phyloP scores from a whole-genome alignment of 2,113 vertebrate genomes.

The Oncorhynchus gorbuscha region DNA sequence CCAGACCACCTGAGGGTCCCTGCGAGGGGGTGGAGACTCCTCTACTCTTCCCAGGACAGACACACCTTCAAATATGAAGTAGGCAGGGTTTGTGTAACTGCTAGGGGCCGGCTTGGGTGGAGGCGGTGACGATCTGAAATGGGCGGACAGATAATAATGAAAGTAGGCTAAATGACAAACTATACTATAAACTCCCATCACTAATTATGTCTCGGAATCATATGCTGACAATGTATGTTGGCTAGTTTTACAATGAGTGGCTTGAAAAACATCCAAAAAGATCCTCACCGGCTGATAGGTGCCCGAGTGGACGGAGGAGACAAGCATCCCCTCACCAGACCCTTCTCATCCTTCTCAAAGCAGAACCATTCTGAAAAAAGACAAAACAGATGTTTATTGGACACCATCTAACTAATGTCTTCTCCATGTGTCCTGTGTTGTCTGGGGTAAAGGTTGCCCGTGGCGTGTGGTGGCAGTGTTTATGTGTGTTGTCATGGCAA shows the following conservation, averaged over 20 bases:
- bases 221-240: too few species aligned
- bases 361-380: conserved; percentile 79
- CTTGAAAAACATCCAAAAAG: conserved; percentile 8
- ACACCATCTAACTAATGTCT: not conserved
- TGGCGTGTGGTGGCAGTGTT: conserved; percentile 10
- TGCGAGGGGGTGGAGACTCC: conserved; percentile 44
- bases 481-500: conserved; percentile 31
- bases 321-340: conserved; percentile 30
- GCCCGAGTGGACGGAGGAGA: conserved; percentile 47
- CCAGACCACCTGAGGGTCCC: conserved; percentile 66
- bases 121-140: conserved; percentile 62
- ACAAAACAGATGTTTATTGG: conserved; percentile 4
- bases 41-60: conserved; percentile 50
- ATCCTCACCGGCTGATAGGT: conserved; percentile 63
- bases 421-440: conserved; percentile 17
- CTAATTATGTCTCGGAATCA: too few species aligned
- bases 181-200: not conserved
- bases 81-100: conserved; percentile 86
- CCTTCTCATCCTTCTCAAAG: conserved; percentile 75
- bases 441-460: conserved; percentile 13
- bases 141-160: not conserved
- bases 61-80: conserved; percentile 84
- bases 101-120: conserved; percentile 59
- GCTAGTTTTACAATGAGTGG: not conserved
- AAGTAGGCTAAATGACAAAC: not conserved